Conservation (phyloP, 2,888 invertebrate species). For the Oxystoma pomonae region DNA sequence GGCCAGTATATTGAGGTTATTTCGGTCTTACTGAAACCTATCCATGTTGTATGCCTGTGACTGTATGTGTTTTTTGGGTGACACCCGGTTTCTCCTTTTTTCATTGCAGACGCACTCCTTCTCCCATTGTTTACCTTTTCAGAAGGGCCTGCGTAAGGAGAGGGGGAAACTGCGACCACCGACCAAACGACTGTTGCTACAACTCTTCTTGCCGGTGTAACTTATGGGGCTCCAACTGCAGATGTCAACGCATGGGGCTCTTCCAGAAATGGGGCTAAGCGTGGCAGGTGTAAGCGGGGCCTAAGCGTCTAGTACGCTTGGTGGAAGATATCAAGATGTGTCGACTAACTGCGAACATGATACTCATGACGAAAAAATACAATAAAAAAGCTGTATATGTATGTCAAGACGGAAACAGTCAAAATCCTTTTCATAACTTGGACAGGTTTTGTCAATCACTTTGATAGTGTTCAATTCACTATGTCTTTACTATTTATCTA, state of each 20-base stretch:
- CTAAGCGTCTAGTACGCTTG: background rate
- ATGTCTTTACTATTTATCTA: no score
- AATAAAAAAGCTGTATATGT: no score
- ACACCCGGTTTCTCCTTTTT: background rate
- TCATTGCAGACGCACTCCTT: slow-evolving; percentile 66
- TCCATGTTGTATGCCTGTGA: slow-evolving; percentile 36
- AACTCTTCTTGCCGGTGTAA: slow-evolving; percentile 84
- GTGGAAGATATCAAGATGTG: background rate
- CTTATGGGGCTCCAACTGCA: slow-evolving; percentile 84
- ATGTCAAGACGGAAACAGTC: no score
- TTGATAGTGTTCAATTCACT: no score
- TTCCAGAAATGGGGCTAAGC: slow-evolving; percentile 81
- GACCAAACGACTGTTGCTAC: slow-evolving; percentile 81
- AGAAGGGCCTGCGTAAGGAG: slow-evolving; percentile 78
- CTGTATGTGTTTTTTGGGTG: slow-evolving; percentile 25
- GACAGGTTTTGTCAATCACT: no score
- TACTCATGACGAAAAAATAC: background rate
- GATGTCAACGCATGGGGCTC: slow-evolving; percentile 82
- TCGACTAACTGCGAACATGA: background rate
- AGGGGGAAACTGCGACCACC: slow-evolving; percentile 80
- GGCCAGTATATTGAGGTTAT: no score
- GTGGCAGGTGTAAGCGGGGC: background rate
- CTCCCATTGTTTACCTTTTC: slow-evolving; percentile 76
- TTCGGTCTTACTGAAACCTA: background rate
- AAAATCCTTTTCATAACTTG: no score